Conservation (phyloP, 2,888 invertebrate genomes). For the Caenorhabditis sinica region DNA sequence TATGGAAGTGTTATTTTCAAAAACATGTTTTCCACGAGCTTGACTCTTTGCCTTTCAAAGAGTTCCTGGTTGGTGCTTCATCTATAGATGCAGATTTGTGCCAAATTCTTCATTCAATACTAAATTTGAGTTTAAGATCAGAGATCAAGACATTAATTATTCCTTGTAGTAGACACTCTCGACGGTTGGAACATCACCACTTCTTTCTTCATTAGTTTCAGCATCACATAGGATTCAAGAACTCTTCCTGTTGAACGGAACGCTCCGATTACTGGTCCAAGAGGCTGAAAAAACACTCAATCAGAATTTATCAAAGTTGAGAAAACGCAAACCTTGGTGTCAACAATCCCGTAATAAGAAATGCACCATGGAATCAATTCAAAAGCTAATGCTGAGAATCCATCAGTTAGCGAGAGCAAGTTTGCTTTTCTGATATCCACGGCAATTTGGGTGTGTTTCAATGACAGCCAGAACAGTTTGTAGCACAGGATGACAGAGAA, state of each 20-base stretch:
- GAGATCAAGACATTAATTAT: not conserved
- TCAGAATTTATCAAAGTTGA: not conserved
- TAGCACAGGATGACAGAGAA: conserved; percentile 39
- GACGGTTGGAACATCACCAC: not conserved
- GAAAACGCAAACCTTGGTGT: conserved; percentile 4
- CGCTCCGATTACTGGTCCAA: conserved; percentile 33
- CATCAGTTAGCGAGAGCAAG: conserved; percentile 41
- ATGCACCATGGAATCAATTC: conserved; percentile 35
- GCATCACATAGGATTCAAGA: conserved; percentile 36
- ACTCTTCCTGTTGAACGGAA: conserved; percentile 40
- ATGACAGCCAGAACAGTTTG: conserved; percentile 14
- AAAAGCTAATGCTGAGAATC: conserved; percentile 22
- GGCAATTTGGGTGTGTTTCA: conserved; percentile 4
- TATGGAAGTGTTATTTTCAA: too few species aligned
- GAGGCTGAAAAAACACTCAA: conserved; percentile 18
- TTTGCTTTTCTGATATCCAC: conserved; percentile 33
- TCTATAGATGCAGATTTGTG: too few species aligned
- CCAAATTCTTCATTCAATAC: too few species aligned
- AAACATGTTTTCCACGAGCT: too few species aligned
- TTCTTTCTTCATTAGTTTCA: conserved; percentile 46
- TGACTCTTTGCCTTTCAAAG: too few species aligned
- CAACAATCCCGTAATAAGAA: conserved; percentile 10
- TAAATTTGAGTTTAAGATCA: too few species aligned
- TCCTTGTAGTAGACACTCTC: not conserved
- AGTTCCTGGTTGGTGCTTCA: too few species aligned